Percentiles rank a stretch among this genome's conserved stretches.
These are phyloP conservation scores for Carassius gibelio DNA, from an alignment of 2,113 vertebrate genomes.

Conservation along the genomic window DNA sequence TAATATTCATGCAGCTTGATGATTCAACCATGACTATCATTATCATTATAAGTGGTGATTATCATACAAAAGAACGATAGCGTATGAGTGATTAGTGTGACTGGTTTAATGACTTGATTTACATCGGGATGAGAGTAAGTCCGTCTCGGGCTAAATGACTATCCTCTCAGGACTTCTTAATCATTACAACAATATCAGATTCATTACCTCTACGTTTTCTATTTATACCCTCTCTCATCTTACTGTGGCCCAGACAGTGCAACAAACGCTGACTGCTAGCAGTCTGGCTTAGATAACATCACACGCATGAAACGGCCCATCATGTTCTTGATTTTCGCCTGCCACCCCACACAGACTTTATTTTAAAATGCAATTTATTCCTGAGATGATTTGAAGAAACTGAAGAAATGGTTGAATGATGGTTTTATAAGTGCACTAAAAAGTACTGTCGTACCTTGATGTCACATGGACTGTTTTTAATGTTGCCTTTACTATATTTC, in stretches of 20 bases:
- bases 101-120: conserved; percentile 2
- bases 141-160: conserved; percentile 16
- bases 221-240: conserved; percentile 46
- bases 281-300: conserved; percentile 20
- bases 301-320: conserved; percentile 23
- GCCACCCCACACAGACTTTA: not conserved
- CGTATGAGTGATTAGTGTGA: conserved; percentile 16
- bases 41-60: not conserved
- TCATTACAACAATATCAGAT: conserved; percentile 41
- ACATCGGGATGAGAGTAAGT: conserved; percentile 3
- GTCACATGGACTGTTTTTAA: too few species aligned
- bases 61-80: not conserved
- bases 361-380: not conserved
- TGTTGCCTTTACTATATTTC: too few species aligned
- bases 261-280: conserved; percentile 36
- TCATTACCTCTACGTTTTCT: conserved; percentile 41
- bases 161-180: conserved; percentile 17
- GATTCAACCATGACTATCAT: conserved; percentile 16
- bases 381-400: not conserved
- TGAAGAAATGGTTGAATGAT: too few species aligned
- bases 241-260: conserved; percentile 32
- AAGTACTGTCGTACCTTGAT: too few species aligned
- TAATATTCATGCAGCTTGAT: conserved; percentile 21
- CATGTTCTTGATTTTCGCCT: not conserved
- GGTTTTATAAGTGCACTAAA: too few species aligned